Base-by-base conservation (phyloP, 2,888 invertebrate genomes). In the Drosophila nr. perissopoda region DNA sequence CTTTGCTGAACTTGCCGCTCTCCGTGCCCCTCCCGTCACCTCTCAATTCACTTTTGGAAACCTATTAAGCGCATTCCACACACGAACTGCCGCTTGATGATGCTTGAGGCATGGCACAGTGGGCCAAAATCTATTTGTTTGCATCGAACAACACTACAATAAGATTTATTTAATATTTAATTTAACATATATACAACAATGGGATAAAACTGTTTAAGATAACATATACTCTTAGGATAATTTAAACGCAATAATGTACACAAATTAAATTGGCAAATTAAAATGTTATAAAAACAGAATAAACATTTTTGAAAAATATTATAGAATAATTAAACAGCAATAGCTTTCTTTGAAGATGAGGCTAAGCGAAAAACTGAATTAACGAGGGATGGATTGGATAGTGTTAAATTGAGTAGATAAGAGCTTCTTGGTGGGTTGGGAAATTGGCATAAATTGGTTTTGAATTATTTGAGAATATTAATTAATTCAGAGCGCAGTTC, bases 31-130 rank as follows among this genome's bases (percentile, higher is more conserved):
- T 16, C 27, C 16, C 45, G 25, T 4, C 45, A 25, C 8, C 25
- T 25, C 36, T 13, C 53, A 53, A 54, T 54, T 62, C 40, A 49
- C 42, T 66, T 65, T 67, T 51, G 51, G 70, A 75, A 59, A 42
- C 70, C 58, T 69, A 78, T 88, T 80, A 84, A 70, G 65, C 80
- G 68, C 81, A 83, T 75, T 76, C 70, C 68, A 69, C 72, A 76
- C 80, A 77, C 71, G 61, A 53, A 64, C 33, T 61, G 69, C 52
- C 71, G 67, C 29, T 68, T 71, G 49, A 52, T 57, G 68, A 62
- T 69, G 60, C 60, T 59, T 54, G 27, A 51, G 68, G 18, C 53
- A 13, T 0, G 33, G 34, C n/a, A 75, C 77, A 51, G 52, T 74
- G 76, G 11, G 18, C 1, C 59, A 21, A 0, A 18, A 42, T 1